phyloP scores from a whole-genome alignment of 2,113 vertebrate species.

The Etheostoma spectabile region DNA sequence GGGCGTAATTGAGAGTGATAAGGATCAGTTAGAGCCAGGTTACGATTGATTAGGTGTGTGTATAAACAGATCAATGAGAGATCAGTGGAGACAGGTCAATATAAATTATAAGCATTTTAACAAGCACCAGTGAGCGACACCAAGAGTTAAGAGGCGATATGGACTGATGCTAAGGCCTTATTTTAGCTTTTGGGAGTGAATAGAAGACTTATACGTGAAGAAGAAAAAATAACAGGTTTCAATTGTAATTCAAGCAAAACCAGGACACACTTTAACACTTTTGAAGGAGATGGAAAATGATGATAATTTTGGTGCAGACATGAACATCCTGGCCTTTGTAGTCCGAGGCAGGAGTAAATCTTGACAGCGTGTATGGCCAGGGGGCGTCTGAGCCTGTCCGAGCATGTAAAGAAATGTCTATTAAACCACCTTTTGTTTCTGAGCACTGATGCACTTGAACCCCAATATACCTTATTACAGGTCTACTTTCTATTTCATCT shows the following conservation, averaged over 20 bases:
- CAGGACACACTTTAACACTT: background rate
- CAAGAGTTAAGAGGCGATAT: slow-evolving; percentile 21
- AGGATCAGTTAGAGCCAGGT: slow-evolving; percentile 72
- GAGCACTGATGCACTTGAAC: no score
- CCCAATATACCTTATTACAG: background rate
- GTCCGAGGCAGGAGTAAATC: background rate
- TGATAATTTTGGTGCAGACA: background rate
- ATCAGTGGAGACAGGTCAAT: slow-evolving; percentile 63
- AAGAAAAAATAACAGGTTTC: background rate
- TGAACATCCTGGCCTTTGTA: background rate
- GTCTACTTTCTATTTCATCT: background rate
- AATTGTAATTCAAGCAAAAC: background rate
- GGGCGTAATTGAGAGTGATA: slow-evolving; percentile 79
- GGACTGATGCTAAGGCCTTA: slow-evolving; percentile 20
- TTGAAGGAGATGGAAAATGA: background rate
- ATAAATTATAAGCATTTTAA: slow-evolving; percentile 65
- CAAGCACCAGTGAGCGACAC: slow-evolving; percentile 37
- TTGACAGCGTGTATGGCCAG: background rate
- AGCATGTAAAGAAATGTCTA: background rate
- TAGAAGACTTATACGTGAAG: background rate
- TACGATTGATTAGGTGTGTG: slow-evolving; percentile 71
- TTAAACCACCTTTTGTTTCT: background rate
- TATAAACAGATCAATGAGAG: slow-evolving; percentile 58
- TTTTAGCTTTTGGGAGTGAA: slow-evolving; percentile 2
- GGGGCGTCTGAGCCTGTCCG: background rate